Base-by-base conservation (phyloP, 2,113 vertebrate species). In the Hydropotes inermis region DNA sequence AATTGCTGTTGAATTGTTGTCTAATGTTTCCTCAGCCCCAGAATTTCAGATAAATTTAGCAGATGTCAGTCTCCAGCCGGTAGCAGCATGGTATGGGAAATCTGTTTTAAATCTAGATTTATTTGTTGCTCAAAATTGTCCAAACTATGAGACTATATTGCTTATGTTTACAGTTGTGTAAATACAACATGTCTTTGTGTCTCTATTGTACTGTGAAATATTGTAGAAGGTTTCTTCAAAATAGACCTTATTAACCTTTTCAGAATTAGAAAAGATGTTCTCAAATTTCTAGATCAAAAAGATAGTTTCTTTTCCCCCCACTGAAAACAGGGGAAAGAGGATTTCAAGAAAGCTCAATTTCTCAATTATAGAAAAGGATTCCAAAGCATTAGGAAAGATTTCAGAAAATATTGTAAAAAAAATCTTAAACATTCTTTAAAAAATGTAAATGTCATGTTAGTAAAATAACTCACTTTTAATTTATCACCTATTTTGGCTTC, bases 11-110 rank as follows among this genome's bases (percentile, higher is more conserved):
- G 58, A 85, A 82, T 94, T 92, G 50, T 82, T 95, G 54, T 97
- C 67, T 91, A 55, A 33, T 50, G 15, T 74, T 61, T 93, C n/a
- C 52, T 47, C 6, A 85, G n/a, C 30, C 39, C 28, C 87, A 95
- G 92, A 96, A 96, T 89, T 89, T 95, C 58, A 87, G 87, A 90
- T 94, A 82, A 96, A 85, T 91, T 74, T 70, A 95, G 87, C 36
- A 94, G 58, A 88, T 91, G 43, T 93, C 50, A 82, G 64, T 92
- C 60, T 93, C 17, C 23, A 90, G 36, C 64, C 39, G 58, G 55
- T 30, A 43, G 70, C 60, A 50, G 36, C 74, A 67, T 16, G n/a
- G 28, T 90, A 45, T 94, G 45, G n/a, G 33, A 33, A 94, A 70
- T 96, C 52, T 92, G 2, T 78, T 93, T 93, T 93, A 89, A 57